Percentiles rank a stretch among this genome's conserved stretches.
Conservation (phyloP, 2,797 vertebrate genomes). For the Haliaeetus albicilla region DNA sequence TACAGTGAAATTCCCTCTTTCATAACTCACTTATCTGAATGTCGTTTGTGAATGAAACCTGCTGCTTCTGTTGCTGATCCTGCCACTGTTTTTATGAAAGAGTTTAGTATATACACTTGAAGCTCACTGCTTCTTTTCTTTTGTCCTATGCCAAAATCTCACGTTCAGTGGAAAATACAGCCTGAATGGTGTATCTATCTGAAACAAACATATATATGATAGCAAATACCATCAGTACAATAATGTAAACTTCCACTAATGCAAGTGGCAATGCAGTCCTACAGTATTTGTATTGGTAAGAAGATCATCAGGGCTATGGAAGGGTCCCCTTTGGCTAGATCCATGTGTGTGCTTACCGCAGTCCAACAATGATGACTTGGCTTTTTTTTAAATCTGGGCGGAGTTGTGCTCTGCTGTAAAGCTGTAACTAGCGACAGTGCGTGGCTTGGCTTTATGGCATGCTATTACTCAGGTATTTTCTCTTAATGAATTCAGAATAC, state of each 20-base stretch:
- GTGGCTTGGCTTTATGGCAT: neutral
- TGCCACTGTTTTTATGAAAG: neutral
- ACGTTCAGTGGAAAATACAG: neutral
- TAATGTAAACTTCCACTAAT: neutral
- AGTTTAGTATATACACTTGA: neutral
- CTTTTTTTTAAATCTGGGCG: neutral
- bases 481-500: neutral
- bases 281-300: neutral
- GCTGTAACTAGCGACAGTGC: neutral
- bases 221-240: neutral
- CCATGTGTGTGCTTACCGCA: neutral
- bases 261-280: neutral
- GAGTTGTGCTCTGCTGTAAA: neutral
- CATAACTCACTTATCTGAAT: neutral
- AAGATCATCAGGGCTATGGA: neutral
- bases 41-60: slow-evolving; percentile 21
- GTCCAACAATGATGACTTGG: neutral
- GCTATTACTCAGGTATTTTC: neutral
- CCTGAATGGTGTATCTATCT: neutral
- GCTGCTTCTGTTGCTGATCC: slow-evolving; percentile 32
- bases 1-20: neutral
- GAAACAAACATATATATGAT: neutral
- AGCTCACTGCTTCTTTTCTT: slow-evolving; percentile 20
- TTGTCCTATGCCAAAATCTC: slow-evolving; percentile 29
- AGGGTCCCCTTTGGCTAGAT: neutral